These are phyloP conservation scores for Orcinus orca DNA, from an alignment of 2,113 vertebrate species.

Conservation along the genomic window DNA sequence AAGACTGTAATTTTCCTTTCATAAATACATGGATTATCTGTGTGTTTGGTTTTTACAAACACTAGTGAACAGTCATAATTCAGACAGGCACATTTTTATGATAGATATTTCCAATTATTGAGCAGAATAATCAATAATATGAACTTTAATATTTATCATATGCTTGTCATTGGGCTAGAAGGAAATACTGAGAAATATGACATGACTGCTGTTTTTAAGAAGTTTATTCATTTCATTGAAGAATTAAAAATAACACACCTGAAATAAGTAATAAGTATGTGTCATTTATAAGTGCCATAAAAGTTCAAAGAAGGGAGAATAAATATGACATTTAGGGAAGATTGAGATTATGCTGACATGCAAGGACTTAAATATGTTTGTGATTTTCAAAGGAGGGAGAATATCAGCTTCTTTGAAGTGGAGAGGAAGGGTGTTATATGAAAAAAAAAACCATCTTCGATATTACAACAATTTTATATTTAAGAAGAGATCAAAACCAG, in stretches of 20 bases:
- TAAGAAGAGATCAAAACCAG: neutral
- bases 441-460: neutral
- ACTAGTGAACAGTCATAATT: slow-evolving; percentile 19
- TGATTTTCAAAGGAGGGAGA: neutral
- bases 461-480: neutral
- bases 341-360: neutral
- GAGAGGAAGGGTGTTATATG: neutral
- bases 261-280: neutral
- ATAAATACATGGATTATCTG: slow-evolving; percentile 40
- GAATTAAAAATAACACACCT: neutral
- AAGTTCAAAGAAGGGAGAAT: neutral
- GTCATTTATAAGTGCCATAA: neutral
- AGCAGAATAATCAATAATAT: neutral
- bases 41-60: neutral
- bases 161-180: neutral
- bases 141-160: neutral
- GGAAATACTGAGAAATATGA: neutral
- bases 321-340: neutral
- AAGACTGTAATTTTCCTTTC: slow-evolving; percentile 45
- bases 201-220: neutral
- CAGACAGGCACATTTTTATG: neutral
- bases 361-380: neutral
- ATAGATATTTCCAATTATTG: neutral
- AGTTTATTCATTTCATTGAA: neutral
- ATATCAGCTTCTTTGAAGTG: neutral